Evolutionary conservation across 2,113 vertebrate genomes (phyloP), one percentile per base, ranked within the genome.

Genomic region (Menura novaehollandiae): DNA sequence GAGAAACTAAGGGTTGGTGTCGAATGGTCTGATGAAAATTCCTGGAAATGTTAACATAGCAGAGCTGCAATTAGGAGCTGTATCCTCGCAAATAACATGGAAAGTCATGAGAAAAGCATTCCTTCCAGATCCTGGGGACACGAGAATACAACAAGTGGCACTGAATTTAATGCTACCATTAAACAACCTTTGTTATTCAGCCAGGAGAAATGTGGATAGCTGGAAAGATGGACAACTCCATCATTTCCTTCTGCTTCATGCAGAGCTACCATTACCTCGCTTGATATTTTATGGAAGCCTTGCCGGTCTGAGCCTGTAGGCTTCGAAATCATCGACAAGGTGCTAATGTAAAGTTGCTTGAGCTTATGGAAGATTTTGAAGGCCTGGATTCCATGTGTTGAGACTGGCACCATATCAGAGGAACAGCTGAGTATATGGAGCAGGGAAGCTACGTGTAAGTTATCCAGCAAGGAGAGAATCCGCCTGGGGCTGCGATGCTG

Each of bases 401-500:
- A 93, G 92, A 86, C 96, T 97, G 95, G 95, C 92, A 95, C 85
- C 53, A 67, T 94, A 92, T 86, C 95, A 96, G 85, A 68, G 91
- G 92, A 96, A 93, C 95, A 97, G 93, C 93, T 97, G 96, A 95
- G 83, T 93, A 93, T 85, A 96, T n/a, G 88, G 92, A 96, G 92
- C 90, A 86, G 82, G 90, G 82, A 94, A 93, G 76, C 73, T 91
- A 71, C 67, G 37, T 71, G 58, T 67, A 71, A 93, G 85, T 88
- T 64, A 92, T 78, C 64, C 83, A 84, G 85, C 9, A 6, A 66
- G 83, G 79, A 91, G 75, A 80, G 76, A 95, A 94, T 96, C 72
- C 0, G 73, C 90, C 93, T 91, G 79, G 90, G 93, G 93, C 93
- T 92, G 88, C 63, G 37, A 76, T 53, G 35, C 72, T 44, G 88